A percentile compares a stretch with the other conserved stretches of the same genome.
Evolutionary conservation across 1,140 invertebrate genomes (phyloP).

Genomic region (Arion vulgaris): DNA sequence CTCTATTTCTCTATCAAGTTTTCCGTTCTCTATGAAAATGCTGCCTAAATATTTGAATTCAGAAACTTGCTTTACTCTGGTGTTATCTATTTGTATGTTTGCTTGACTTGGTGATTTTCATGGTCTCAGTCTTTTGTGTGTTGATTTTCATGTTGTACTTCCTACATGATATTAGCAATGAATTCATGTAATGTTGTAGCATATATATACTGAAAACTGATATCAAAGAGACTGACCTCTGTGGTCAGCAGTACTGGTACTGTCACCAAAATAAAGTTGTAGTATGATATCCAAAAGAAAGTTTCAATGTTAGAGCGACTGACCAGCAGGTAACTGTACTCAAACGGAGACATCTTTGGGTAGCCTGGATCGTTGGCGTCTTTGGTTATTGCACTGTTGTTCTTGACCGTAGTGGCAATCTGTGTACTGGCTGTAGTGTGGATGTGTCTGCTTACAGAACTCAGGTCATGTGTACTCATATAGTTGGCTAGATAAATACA

Average conservation of each 20-base stretch:
- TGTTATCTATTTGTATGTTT: no score
- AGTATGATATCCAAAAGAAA: background rate
- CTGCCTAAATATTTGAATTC: no score
- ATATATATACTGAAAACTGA: background rate
- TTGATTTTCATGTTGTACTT: no score
- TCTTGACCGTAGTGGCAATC: background rate
- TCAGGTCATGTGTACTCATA: background rate
- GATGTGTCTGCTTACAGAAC: background rate
- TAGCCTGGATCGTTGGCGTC: background rate
- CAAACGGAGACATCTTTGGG: background rate
- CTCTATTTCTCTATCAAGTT: no score
- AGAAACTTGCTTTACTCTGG: no score
- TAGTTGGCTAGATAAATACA: background rate
- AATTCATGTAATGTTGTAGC: background rate
- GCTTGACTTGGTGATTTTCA: no score
- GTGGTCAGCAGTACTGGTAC: background rate
- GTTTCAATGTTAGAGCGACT: background rate
- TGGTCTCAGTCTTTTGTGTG: no score
- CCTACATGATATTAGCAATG: no score
- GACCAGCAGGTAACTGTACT: background rate
- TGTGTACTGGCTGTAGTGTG: background rate
- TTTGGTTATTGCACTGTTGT: background rate
- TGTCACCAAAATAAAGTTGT: background rate
- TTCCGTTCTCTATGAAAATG: no score
- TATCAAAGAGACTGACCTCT: background rate